Evolutionary conservation across 2,797 vertebrate species (phyloP).

Genomic region (Hephaestus fuliginosus): DNA sequence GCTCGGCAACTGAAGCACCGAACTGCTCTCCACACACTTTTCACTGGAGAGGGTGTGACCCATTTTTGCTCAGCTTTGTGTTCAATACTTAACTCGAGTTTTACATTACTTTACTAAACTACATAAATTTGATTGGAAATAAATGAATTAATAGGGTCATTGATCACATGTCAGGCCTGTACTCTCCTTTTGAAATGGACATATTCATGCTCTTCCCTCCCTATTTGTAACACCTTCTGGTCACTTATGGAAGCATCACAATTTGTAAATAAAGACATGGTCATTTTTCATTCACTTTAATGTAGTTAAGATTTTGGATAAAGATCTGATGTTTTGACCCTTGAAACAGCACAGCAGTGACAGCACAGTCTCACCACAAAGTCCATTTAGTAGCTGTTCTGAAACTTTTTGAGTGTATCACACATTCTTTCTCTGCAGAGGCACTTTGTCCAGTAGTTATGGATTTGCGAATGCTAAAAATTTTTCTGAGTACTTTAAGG

Average conservation of each 20-base stretch:
- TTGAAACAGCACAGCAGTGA: background rate
- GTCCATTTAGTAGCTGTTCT: background rate
- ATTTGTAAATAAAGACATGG: background rate
- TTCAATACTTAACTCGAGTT: background rate
- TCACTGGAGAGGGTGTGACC: constrained; percentile 5
- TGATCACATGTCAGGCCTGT: background rate
- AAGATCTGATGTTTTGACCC: background rate
- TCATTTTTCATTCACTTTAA: background rate
- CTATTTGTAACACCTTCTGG: background rate
- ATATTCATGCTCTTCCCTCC: background rate
- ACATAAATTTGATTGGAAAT: background rate
- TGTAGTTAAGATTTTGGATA: background rate
- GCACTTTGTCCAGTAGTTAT: background rate
- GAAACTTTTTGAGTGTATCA: background rate
- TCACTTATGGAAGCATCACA: too few species aligned
- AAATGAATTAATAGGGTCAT: background rate
- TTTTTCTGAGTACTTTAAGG: background rate
- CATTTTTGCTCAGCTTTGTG: background rate
- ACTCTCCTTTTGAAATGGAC: background rate
- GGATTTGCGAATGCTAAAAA: background rate
- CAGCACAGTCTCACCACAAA: background rate
- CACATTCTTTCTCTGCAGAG: background rate
- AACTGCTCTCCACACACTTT: background rate
- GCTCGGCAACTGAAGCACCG: constrained; percentile 3
- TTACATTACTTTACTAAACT: background rate